Base-by-base conservation (phyloP, 2,888 invertebrate genomes). In the Watsonalla cultraria region DNA sequence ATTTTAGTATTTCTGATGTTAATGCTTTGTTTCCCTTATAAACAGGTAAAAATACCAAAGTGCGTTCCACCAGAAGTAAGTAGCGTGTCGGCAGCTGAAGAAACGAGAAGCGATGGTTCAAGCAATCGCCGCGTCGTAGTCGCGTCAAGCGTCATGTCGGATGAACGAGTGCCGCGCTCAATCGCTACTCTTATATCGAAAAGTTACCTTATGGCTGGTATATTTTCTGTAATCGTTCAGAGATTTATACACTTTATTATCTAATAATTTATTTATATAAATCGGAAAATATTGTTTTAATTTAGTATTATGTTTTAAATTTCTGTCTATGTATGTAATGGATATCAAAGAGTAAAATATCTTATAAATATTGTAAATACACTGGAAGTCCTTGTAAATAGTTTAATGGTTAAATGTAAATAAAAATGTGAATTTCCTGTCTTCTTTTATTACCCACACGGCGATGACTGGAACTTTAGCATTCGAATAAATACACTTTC, bases 141-240 rank as follows among this genome's bases (percentile, higher is more conserved):
- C 46, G 94, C 94, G 6, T 93, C 93, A 53, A 94, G 94, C 73
- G 94, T 94, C 9, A 93, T 93, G 92, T 91, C 93, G 0, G 93
- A 94, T 60, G 93, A 94, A 60, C 75, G 90, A 39, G 77, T 74
- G 2, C 67, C 84, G 1, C 81, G 92, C 66, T 72, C 88, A 0
- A 54, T 81, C 69, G 64, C 76, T 64, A 61, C 72, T 60, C 70
- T 74, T 59, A 65, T 69, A 54, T 74, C 61, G 0, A 24, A 53
- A 0, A 55, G 54, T 65, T 62, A 70, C 65, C 61, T 76, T 57
- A 70, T 71, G 51, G 66, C 66, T 62, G 64, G 57, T 35, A 50
- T 70, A 52, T 50, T 71, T 15, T 65, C 57, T 54, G 65, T 70
- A 39, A 54, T 77, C 51, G 56, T 58, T 46, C 57, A 51, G 47